A percentile compares a stretch with the other conserved stretches of the same genome.
phyloP scores from a whole-genome alignment of 2,113 vertebrate genomes.

The Myocastor coypus region DNA sequence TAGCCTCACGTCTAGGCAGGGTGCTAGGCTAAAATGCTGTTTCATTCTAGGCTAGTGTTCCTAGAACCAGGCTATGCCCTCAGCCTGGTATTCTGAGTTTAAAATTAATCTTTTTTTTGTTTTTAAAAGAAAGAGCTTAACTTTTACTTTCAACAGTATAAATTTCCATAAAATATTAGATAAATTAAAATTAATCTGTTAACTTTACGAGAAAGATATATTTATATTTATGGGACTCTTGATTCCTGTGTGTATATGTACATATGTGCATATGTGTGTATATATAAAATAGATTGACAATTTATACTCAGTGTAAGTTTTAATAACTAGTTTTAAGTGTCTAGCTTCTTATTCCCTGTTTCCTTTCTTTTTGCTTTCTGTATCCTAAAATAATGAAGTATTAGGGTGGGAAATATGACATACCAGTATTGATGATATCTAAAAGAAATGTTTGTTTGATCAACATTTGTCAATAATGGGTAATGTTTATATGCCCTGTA shows the following conservation, averaged over 20 bases:
- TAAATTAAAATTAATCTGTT: conserved; percentile 45
- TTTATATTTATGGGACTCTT: not conserved
- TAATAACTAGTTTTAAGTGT: not conserved
- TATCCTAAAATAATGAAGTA: not conserved
- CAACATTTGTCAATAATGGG: not conserved
- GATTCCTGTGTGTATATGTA: not conserved
- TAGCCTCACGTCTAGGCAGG: not conserved
- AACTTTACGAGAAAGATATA: not conserved
- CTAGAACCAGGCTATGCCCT: fast-evolving
- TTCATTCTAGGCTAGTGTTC: not conserved
- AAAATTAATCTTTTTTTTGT: not conserved
- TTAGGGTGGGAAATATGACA: not conserved
- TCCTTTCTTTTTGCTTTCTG: not conserved
- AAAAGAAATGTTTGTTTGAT: not conserved
- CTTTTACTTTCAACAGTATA: not conserved
- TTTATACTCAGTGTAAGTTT: conserved; percentile 6
- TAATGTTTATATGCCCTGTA: not conserved
- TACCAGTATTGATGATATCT: not conserved
- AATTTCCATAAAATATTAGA: not conserved
- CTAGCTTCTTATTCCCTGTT: not conserved
- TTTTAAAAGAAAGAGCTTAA: conserved; percentile 10
- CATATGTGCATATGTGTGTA: not conserved
- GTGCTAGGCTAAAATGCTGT: not conserved
- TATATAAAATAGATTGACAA: not conserved
- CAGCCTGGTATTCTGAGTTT: not conserved